Percentiles rank a stretch among this genome's conserved stretches.
Evolutionary conservation across 1,140 invertebrate genomes (phyloP).

Genomic region (Pseudobourletiella spinata): DNA sequence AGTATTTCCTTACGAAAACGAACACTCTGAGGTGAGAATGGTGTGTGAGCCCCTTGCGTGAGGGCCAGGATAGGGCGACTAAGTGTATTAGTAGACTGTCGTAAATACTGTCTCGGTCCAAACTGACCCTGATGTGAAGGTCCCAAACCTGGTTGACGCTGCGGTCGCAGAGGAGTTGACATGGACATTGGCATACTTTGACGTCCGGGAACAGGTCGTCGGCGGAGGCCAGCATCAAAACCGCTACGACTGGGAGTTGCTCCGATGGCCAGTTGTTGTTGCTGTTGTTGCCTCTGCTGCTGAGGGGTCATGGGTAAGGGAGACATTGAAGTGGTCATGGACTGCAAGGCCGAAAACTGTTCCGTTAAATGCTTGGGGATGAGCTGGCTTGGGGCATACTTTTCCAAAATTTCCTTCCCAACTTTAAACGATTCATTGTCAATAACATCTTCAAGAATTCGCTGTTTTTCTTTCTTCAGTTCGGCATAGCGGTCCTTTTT

Average conservation of each 20-base stretch:
- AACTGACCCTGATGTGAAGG: background rate
- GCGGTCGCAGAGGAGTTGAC: conserved; percentile 2
- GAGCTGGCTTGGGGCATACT: conserved; percentile 64
- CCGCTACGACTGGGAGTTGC: background rate
- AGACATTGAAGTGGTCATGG: background rate
- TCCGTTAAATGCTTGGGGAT: conserved; percentile 38
- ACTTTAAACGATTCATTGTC: conserved; percentile 97
- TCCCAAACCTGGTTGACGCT: background rate
- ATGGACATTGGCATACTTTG: background rate
- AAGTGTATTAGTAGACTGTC: conserved; percentile 15
- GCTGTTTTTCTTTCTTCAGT: conserved; percentile 70
- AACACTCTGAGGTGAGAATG: conserved; percentile 1
- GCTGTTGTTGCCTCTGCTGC: background rate
- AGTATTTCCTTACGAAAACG: background rate
- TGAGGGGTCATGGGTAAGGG: conserved; percentile 9
- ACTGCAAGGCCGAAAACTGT: background rate
- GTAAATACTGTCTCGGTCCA: conserved; percentile 10
- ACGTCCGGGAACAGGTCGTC: background rate
- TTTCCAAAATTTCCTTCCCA: conserved; percentile 82
- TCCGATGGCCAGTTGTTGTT: background rate
- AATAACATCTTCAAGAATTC: conserved; percentile 89
- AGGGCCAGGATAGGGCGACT: conserved; percentile 9
- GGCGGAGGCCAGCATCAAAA: background rate
- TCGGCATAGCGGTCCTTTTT: conserved; percentile 66
- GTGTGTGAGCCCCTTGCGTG: background rate